phyloP scores from a whole-genome alignment of 2,113 vertebrate genomes.

The Micronycteris hirsuta region DNA sequence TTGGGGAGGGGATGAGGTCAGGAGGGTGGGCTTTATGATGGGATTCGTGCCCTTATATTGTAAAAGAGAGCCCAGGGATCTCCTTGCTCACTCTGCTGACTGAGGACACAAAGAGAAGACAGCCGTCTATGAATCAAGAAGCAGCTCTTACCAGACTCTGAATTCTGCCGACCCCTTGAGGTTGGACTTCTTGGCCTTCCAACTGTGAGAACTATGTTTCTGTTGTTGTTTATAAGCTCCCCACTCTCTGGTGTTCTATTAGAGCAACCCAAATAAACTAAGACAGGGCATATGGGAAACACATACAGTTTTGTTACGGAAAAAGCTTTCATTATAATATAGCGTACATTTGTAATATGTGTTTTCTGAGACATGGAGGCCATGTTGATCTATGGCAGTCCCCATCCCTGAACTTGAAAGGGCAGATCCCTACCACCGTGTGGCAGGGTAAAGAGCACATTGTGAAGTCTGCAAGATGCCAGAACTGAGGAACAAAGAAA shows the following conservation, averaged over 20 bases:
- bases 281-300: not conserved
- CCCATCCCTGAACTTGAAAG: not conserved
- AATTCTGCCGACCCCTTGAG: not conserved
- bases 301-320: not conserved
- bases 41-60: not conserved
- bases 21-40: not conserved
- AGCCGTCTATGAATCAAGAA: not conserved
- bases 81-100: fast-evolving
- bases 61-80: not conserved
- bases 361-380: not conserved
- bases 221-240: not conserved
- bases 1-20: not conserved
- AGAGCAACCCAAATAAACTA: not conserved
- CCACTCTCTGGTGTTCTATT: not conserved
- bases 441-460: not conserved
- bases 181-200: not conserved
- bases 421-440: not conserved
- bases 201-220: not conserved
- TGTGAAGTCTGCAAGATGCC: not conserved
- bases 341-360: not conserved
- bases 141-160: not conserved
- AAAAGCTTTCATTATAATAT: not conserved
- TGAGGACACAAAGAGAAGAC: not conserved
- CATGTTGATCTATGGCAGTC: not conserved
- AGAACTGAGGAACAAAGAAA: not conserved